Base-by-base conservation (phyloP, 2,797 vertebrate species). In the Balearica regulorum region DNA sequence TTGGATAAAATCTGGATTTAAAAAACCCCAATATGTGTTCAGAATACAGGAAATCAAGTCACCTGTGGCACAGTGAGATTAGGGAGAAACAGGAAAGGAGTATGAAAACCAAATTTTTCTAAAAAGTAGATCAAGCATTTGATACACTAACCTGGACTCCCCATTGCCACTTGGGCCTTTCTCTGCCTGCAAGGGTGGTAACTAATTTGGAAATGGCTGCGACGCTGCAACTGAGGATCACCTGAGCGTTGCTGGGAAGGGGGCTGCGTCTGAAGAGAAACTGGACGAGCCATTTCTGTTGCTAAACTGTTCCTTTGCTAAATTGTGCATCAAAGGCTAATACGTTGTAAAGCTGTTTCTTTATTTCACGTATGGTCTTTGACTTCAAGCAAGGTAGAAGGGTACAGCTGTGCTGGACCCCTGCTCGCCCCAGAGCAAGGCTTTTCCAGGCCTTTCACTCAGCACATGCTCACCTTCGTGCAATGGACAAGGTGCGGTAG, bases 391-490 rank as follows among this genome's bases (percentile, higher is more conserved):
- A 21, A 77, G 43, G 35, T 4, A 51, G 24, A 55, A 33, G 25
- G 41, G 41, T 17, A 7, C 15, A 83, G 60, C 14, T 46, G 46
- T 37, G 43, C 33, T 55, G 33, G 35, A 25, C 1, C 9, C 6
- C 26, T 29, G 37, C 21, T 70, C 53, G 44, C 35, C 35, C 6
- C 16, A 81, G 33, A 46, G 57, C 16, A 61, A 61, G 28, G 11
- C 8, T 93, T 78, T 79, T 49, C 26, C 49, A 64, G 35, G 33
- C 37, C 71, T 80, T 90, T 71, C 49, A 20, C n/a, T 26, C 1
- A 4, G n/a, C 21, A 33, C 4, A 4, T 1, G 13, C 24, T 62
- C 28, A 22, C 0, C 5, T 24, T 31, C 2, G 1, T 17, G 51
- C 1, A 3, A 87, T 16, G 37, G 90, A 35, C 4, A 5, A 81